Evolutionary conservation across 2,113 vertebrate genomes (phyloP).

Genomic region (Myotis brandtii): DNA sequence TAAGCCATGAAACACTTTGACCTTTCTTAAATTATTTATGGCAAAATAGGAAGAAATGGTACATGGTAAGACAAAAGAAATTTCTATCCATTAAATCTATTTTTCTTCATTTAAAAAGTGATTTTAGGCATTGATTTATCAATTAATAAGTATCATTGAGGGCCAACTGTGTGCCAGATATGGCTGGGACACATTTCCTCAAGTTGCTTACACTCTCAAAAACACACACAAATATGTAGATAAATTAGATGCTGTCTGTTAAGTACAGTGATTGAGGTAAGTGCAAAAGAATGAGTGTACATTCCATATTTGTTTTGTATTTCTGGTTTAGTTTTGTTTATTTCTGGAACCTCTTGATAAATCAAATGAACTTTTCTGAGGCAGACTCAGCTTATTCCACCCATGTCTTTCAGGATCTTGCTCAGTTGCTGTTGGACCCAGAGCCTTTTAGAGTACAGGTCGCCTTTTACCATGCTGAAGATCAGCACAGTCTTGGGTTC

Average conservation of each 20-base stretch:
- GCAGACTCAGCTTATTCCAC: background rate
- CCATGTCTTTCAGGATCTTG: background rate
- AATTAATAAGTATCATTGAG: constrained; percentile 29
- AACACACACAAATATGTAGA: background rate
- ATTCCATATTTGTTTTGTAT: background rate
- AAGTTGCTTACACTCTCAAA: background rate
- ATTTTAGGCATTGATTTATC: constrained; percentile 16
- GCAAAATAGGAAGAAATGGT: constrained; percentile 21
- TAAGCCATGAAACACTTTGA: background rate
- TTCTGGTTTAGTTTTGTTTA: background rate
- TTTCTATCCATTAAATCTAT: constrained; percentile 19
- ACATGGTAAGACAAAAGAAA: constrained; percentile 29
- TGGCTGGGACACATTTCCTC: background rate
- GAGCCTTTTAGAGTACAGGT: constrained; percentile 9
- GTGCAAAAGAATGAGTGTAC: background rate
- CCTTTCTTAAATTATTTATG: constrained; percentile 60
- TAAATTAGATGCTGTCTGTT: background rate
- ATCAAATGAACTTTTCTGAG: background rate
- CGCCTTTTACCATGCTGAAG: background rate
- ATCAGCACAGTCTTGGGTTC: background rate
- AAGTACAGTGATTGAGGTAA: background rate
- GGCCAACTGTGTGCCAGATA: background rate
- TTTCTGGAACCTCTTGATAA: background rate
- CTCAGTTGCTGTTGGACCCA: background rate
- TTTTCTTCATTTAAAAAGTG: constrained; percentile 45